Percentiles rank a stretch among this genome's conserved stretches.
Evolutionary conservation across 2,888 invertebrate genomes (phyloP).

Genomic region (Petrolisthes cinctipes): DNA sequence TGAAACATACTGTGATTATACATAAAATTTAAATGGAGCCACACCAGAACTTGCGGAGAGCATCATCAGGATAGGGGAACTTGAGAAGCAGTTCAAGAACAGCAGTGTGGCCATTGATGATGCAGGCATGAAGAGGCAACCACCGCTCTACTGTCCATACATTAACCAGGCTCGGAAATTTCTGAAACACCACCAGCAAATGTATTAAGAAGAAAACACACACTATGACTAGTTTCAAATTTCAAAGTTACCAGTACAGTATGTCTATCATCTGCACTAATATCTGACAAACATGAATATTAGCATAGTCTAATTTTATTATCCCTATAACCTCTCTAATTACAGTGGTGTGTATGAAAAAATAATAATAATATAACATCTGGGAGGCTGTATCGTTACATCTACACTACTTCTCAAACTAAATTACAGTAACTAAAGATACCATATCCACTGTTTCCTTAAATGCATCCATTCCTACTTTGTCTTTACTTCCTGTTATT

Average conservation of each 20-base stretch:
- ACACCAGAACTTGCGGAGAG: slow-evolving; percentile 76
- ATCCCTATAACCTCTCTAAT: too few species aligned
- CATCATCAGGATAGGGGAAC: slow-evolving; percentile 82
- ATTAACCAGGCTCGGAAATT: slow-evolving; percentile 86
- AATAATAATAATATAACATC: too few species aligned
- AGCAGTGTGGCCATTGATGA: slow-evolving; percentile 86
- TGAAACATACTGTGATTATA: neutral
- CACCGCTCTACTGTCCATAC: slow-evolving; percentile 91
- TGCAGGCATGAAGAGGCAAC: slow-evolving; percentile 92
- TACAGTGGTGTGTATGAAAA: too few species aligned
- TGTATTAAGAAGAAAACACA: neutral
- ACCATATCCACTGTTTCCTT: neutral
- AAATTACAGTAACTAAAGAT: too few species aligned
- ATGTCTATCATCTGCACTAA: neutral
- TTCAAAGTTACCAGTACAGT: neutral
- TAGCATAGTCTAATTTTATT: too few species aligned
- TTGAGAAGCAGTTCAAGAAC: slow-evolving; percentile 82
- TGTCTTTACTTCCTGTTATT: neutral
- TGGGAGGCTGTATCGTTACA: too few species aligned
- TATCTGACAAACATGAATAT: too few species aligned
- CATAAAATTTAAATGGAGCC: slow-evolving; percentile 36
- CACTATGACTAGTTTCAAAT: neutral
- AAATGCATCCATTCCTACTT: neutral
- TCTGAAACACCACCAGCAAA: slow-evolving; percentile 69
- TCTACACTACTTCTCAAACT: too few species aligned